Conservation (phyloP, 2,113 vertebrate species). For the Tichodroma muraria region DNA sequence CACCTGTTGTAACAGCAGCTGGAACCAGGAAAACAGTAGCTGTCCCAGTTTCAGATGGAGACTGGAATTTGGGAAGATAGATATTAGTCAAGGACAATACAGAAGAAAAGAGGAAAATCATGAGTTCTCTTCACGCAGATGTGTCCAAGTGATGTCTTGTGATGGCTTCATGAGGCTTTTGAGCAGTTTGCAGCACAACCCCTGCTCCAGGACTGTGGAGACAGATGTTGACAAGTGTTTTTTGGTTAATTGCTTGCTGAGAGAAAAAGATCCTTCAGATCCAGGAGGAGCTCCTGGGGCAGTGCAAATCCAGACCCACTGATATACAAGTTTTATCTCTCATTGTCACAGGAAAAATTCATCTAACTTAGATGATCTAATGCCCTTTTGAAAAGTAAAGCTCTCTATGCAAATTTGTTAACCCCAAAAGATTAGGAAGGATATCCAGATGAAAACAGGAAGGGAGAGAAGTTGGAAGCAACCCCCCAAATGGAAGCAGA, state of each 20-base stretch:
- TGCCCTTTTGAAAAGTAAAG: background rate
- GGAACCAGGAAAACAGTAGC: background rate
- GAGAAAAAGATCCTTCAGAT: background rate
- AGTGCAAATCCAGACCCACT: background rate
- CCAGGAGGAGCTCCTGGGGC: background rate
- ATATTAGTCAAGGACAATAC: background rate
- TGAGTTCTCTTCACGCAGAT: background rate
- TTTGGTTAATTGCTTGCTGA: background rate
- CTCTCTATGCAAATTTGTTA: background rate
- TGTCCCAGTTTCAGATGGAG: background rate
- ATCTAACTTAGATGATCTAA: background rate
- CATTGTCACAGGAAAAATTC: background rate
- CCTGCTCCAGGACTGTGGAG: background rate
- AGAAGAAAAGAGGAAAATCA: background rate
- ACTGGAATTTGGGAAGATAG: background rate
- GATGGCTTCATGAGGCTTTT: background rate
- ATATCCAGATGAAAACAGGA: background rate
- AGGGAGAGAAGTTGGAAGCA: accelerated
- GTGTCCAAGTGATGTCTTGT: accelerated
- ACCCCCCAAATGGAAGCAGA: accelerated
- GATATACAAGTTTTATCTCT: background rate
- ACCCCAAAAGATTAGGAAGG: background rate
- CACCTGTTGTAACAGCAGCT: background rate
- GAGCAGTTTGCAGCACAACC: background rate
- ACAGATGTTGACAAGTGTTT: accelerated